phyloP scores from a whole-genome alignment of 2,888 invertebrate genomes.

The Dolomedes plantarius region DNA sequence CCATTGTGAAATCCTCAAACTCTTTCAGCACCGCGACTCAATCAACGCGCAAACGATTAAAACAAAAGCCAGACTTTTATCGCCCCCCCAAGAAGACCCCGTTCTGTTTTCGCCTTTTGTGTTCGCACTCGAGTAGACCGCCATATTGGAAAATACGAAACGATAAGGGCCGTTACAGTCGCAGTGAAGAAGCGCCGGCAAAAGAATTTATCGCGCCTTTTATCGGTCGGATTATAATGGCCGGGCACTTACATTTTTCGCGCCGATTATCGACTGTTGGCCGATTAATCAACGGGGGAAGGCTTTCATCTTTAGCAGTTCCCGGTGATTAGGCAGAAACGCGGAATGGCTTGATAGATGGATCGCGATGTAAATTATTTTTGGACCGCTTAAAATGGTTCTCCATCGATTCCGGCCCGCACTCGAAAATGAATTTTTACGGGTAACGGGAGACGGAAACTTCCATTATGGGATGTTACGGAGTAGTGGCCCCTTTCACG shows the following conservation, averaged over 20 bases:
- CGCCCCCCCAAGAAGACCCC: conserved; percentile 28
- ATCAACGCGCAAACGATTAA: conserved; percentile 61
- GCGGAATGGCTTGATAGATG: conserved; percentile 66
- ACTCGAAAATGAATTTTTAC: conserved; percentile 64
- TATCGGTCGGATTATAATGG: conserved; percentile 70
- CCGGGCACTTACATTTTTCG: conserved; percentile 69
- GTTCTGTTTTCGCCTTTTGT: conserved; percentile 46
- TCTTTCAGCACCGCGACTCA: conserved; percentile 57
- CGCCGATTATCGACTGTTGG: conserved; percentile 68
- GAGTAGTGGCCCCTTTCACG: conserved; percentile 18
- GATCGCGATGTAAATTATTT: conserved; percentile 68
- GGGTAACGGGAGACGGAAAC: conserved; percentile 48
- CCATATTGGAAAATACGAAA: conserved; percentile 69
- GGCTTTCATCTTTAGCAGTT: conserved; percentile 66
- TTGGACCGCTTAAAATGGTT: conserved; percentile 67
- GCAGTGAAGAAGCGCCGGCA: conserved; percentile 63
- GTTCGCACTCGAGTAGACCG: conserved; percentile 64
- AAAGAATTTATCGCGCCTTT: conserved; percentile 70
- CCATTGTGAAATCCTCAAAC: conserved; percentile 45
- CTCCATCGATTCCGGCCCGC: conserved; percentile 50
- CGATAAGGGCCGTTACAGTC: conserved; percentile 57
- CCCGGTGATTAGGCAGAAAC: conserved; percentile 57
- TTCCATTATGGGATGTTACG: conserved; percentile 22
- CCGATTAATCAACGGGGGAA: conserved; percentile 62
- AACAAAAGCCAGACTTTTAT: conserved; percentile 67